phyloP scores from a whole-genome alignment of 2,888 invertebrate species.

The Himalopsyche tibetana region DNA sequence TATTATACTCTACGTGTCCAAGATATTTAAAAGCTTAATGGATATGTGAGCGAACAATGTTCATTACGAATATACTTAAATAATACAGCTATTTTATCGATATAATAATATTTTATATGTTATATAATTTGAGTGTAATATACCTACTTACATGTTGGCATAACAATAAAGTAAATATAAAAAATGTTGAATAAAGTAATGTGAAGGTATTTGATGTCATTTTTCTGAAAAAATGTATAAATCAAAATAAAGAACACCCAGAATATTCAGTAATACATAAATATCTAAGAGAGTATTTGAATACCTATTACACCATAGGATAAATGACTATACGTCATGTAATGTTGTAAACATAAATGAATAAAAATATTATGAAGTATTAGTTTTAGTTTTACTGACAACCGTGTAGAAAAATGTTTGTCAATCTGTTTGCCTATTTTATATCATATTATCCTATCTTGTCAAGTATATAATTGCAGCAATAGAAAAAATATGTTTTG shows the following conservation, averaged over 20 bases:
- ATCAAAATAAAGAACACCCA: constrained; percentile 47
- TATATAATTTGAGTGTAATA: constrained; percentile 40
- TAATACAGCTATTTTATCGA: constrained; percentile 46
- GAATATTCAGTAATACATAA: constrained; percentile 47
- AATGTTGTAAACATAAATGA: constrained; percentile 57
- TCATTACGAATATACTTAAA: constrained; percentile 41
- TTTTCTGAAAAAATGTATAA: constrained; percentile 53
- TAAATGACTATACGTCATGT: constrained; percentile 50
- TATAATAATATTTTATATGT: constrained; percentile 35
- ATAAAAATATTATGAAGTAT: constrained; percentile 57
- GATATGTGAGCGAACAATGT: constrained; percentile 27
- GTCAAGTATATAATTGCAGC: no score
- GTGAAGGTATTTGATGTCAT: constrained; percentile 54
- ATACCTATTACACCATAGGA: constrained; percentile 4
- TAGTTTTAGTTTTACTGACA: neutral
- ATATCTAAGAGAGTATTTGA: constrained; percentile 42
- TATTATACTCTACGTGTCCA: constrained; percentile 38
- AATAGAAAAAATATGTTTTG: no score
- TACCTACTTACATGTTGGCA: constrained; percentile 35
- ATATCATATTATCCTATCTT: no score
- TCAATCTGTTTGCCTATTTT: no score
- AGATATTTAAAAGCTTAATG: constrained; percentile 29
- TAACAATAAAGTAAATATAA: constrained; percentile 46
- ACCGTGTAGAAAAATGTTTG: no score
- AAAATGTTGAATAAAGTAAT: constrained; percentile 29